Percentiles rank a stretch among this genome's conserved stretches.
phyloP scores from a whole-genome alignment of 2,797 vertebrate species.

The Leptatherina wallacei region DNA sequence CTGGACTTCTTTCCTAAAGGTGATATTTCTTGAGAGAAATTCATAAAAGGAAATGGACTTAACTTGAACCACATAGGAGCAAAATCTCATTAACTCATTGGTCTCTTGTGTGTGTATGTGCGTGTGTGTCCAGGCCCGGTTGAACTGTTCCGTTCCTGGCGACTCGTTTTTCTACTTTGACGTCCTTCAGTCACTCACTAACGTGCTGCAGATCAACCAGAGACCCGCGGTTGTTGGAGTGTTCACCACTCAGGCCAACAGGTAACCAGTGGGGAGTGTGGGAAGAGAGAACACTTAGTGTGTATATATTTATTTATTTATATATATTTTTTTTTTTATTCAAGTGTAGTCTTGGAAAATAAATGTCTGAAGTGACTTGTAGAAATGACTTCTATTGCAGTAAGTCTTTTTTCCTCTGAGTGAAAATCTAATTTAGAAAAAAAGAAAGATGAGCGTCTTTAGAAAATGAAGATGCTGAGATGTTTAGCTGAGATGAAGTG shows the following conservation, averaged over 20 bases:
- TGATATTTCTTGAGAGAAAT: constrained; percentile 45
- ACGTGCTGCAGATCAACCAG: constrained; percentile 92
- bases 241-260: constrained; percentile 98
- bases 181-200: constrained; percentile 93
- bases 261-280: constrained; percentile 71
- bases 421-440: too few species aligned
- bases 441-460: neutral
- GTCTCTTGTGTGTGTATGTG: neutral
- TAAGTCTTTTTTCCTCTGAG: too few species aligned
- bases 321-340: neutral
- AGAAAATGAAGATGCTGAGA: neutral
- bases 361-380: too few species aligned
- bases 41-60: neutral
- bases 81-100: neutral
- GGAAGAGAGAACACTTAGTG: too few species aligned
- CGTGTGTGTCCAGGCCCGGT: constrained; percentile 86
- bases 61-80: neutral
- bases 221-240: constrained; percentile 90
- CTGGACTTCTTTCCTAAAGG: constrained; percentile 94
- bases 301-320: neutral
- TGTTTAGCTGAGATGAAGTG: neutral
- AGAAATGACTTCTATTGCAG: too few species aligned
- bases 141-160: constrained; percentile 95
- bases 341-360: too few species aligned
- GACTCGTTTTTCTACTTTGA: constrained; percentile 98